phyloP scores from a whole-genome alignment of 2,888 invertebrate genomes.

The Gerris lacustris region DNA sequence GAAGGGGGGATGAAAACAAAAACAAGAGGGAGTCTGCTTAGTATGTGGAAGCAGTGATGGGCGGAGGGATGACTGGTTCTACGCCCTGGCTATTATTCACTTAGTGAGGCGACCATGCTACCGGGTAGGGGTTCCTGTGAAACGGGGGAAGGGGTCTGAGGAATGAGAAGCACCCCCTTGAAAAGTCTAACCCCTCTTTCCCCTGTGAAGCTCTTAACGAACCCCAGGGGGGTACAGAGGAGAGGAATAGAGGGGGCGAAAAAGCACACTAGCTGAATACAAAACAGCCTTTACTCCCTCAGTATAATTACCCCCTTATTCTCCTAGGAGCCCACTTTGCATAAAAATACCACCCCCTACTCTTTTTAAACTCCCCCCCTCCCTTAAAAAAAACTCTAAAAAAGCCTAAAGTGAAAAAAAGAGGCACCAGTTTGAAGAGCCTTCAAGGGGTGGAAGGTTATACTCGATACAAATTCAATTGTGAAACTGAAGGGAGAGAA shows the following conservation, averaged over 20 bases:
- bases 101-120: background rate
- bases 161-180: background rate
- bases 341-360: background rate
- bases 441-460: background rate
- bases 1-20: background rate
- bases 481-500: background rate
- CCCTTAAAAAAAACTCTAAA: background rate
- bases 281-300: background rate
- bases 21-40: background rate
- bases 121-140: background rate
- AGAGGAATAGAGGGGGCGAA: background rate
- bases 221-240: background rate
- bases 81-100: background rate
- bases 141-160: background rate
- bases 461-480: conserved; percentile 5
- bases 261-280: background rate
- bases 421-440: background rate
- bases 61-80: background rate
- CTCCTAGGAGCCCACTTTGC: background rate
- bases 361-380: background rate
- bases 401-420: conserved; percentile 5
- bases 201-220: background rate
- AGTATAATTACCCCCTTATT: conserved; percentile 5
- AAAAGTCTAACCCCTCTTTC: background rate
- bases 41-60: background rate